Conservation (phyloP, 2,888 invertebrate genomes). For the Epinotia nisella region DNA sequence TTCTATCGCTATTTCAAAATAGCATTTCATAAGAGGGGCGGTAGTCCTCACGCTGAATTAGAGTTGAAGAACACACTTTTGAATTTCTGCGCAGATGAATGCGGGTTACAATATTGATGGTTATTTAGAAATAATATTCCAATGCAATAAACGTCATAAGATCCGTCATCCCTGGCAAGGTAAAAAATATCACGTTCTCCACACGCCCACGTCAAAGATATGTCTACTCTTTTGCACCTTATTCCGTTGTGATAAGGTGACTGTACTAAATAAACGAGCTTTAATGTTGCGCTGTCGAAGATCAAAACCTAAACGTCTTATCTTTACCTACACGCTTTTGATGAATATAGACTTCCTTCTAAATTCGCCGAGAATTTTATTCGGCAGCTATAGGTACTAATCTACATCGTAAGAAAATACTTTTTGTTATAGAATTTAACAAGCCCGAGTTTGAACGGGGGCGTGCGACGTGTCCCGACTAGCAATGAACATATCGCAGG, state of each 20-base stretch:
- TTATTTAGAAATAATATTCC: not conserved
- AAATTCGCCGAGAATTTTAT: constrained; percentile 14
- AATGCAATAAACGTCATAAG: not conserved
- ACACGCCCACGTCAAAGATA: not conserved
- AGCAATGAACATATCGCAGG: not conserved
- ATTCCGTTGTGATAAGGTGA: too few relatives aligned
- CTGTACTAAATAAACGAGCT: too few relatives aligned
- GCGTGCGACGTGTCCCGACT: constrained; percentile 32
- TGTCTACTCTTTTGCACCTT: too few relatives aligned
- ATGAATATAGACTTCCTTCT: constrained; percentile 10
- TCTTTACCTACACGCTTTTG: not conserved
- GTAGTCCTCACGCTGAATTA: too few relatives aligned
- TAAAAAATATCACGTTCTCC: not conserved
- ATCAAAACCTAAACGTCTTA: not conserved
- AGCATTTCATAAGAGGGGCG: too few relatives aligned
- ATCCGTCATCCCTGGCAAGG: not conserved
- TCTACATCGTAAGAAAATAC: constrained; percentile 39
- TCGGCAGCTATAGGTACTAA: constrained; percentile 23
- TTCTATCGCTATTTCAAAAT: too few relatives aligned
- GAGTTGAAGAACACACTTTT: too few relatives aligned
- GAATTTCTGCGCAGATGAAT: too few relatives aligned
- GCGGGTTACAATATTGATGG: not conserved
- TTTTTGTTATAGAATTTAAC: constrained; percentile 43
- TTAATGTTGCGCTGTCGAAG: not conserved
- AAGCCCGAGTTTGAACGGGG: constrained; percentile 25